Percentiles rank a stretch among this genome's conserved stretches.
These are phyloP conservation scores for Parauchenoglanis ngamensis DNA, from an alignment of 2,797 vertebrate species.

Conservation along the genomic window DNA sequence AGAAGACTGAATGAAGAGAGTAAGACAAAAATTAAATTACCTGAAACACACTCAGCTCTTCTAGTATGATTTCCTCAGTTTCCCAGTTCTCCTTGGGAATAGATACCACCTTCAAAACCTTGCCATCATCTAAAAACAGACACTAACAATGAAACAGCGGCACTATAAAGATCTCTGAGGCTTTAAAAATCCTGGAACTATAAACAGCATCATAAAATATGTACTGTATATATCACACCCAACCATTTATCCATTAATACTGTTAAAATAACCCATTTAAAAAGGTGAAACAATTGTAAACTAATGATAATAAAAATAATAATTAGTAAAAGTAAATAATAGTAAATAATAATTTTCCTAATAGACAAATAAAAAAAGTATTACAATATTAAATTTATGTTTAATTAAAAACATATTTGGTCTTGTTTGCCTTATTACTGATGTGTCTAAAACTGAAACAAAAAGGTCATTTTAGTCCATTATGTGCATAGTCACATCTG, in stretches of 20 bases:
- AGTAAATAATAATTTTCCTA: background rate
- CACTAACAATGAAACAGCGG: background rate
- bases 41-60: conserved; percentile 93
- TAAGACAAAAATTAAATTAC: conserved; percentile 63
- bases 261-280: background rate
- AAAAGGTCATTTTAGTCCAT: background rate
- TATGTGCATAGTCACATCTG: background rate
- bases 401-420: background rate
- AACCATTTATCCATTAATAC: background rate
- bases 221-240: background rate
- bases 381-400: background rate
- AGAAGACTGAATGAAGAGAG: background rate
- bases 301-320: background rate
- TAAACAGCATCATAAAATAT: background rate
- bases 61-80: conserved; percentile 85
- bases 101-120: conserved; percentile 86
- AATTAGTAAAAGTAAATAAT: background rate
- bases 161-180: background rate
- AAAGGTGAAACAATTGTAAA: background rate
- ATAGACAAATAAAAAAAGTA: background rate
- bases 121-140: conserved; percentile 79
- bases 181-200: background rate
- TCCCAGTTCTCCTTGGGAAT: conserved; percentile 74
- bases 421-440: background rate
- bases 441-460: background rate